Evolutionary conservation across 2,888 invertebrate species (phyloP).

Genomic region (Drosophila picticornis): DNA sequence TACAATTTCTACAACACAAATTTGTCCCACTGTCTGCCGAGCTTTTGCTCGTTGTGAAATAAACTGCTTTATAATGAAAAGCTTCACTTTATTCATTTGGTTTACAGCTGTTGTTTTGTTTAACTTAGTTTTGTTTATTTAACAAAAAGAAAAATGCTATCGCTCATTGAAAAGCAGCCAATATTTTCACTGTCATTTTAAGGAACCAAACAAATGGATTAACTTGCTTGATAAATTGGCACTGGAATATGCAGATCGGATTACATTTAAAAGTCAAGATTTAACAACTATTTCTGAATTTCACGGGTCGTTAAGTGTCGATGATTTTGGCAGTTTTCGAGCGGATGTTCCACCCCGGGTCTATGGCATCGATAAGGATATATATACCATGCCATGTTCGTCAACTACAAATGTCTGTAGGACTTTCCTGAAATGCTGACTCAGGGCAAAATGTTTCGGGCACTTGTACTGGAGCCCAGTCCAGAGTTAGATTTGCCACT

Average conservation of each 20-base stretch:
- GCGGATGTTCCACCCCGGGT: conserved; percentile 44
- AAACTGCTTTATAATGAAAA: conserved; percentile 2
- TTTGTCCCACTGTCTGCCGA: conserved; percentile 1
- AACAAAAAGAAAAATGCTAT: not conserved
- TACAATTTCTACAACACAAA: not conserved
- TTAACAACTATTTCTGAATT: conserved; percentile 33
- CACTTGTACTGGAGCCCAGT: conserved; percentile 25
- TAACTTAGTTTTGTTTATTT: not conserved
- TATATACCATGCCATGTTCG: conserved; percentile 57
- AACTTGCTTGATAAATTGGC: conserved; percentile 26
- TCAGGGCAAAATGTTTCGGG: conserved; percentile 35
- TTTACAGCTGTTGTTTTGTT: not conserved
- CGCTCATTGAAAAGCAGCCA: not conserved
- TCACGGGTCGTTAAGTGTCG: conserved; percentile 5
- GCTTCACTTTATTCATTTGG: not conserved
- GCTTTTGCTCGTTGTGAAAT: conserved; percentile 14
- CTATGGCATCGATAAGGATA: conserved; percentile 36
- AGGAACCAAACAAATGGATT: conserved; percentile 32
- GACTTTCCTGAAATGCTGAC: conserved; percentile 52
- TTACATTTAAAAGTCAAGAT: conserved; percentile 32
- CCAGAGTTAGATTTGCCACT: conserved; percentile 17
- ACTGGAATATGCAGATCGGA: conserved; percentile 22
- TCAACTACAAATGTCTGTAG: conserved; percentile 44
- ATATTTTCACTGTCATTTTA: conserved; percentile 17
- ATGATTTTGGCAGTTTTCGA: conserved; percentile 42